Percentiles rank a stretch among this genome's conserved stretches.
phyloP scores from a whole-genome alignment of 2,797 vertebrate genomes.

The Sebastes hopkinsi region DNA sequence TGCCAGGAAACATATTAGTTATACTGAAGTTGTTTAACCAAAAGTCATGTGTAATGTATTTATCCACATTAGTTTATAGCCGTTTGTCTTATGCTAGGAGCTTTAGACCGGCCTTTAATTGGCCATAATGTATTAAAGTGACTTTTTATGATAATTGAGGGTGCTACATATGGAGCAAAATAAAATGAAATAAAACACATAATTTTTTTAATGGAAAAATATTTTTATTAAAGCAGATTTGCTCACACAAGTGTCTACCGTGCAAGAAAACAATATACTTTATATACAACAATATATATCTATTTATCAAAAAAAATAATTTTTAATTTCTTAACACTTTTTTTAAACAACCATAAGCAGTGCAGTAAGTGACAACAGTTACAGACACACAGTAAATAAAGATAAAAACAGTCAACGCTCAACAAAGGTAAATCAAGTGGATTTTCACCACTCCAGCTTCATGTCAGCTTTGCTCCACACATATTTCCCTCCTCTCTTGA shows the following conservation, averaged over 20 bases:
- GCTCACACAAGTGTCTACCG: neutral
- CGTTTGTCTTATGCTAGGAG: neutral
- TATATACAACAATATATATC: neutral
- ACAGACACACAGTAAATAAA: neutral
- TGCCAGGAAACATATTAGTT: neutral
- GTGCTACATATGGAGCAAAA: rapidly evolving
- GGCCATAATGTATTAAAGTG: neutral
- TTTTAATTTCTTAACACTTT: neutral
- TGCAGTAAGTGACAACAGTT: neutral
- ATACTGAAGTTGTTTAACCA: neutral
- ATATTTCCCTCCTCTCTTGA: conserved; percentile 92
- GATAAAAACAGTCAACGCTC: neutral
- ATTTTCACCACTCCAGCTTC: conserved; percentile 91
- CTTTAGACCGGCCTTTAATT: neutral
- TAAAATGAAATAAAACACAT: neutral
- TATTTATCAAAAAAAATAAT: neutral
- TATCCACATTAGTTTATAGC: neutral
- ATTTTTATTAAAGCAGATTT: neutral
- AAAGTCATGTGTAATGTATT: neutral
- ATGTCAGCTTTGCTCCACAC: conserved; percentile 95
- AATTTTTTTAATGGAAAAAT: neutral
- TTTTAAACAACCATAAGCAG: neutral
- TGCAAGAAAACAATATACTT: neutral
- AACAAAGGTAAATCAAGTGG: neutral
- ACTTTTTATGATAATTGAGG: neutral